Base-by-base conservation (phyloP, 2,888 invertebrate genomes). In the Drosophila paranaensis region DNA sequence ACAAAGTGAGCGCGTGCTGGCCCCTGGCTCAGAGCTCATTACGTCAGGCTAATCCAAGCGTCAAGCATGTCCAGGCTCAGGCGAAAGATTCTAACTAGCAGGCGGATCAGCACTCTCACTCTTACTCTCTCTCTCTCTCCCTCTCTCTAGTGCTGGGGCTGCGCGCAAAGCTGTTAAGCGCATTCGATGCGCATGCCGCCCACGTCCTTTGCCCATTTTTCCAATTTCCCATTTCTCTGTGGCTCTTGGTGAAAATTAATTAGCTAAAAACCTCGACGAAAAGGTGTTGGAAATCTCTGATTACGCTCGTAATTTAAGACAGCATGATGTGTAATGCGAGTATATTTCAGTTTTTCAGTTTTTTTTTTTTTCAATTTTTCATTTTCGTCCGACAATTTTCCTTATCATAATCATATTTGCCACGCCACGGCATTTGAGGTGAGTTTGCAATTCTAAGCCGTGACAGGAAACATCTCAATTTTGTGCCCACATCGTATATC, bases 211-310 rank as follows among this genome's bases (percentile, higher is more conserved):
- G 35, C 16, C 57, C 53, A 37, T 53, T 51, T 51, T 54, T 42
- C 20, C 45, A n/a, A 25, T 46, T 40, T 42, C n/a, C 50, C 20
- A 25, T 46, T 40, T 39, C 27, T 20, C 53, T 20, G 14, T 10
- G 30, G 39, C 48, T 40, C 14, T 43, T 16, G 27, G 58, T 35
- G 60, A 78, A 72, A 73, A 79, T 74, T 82, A 86, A 81, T 84
- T 84, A 81, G 79, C 77, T 81, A 55, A 77, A 71, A 70, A 69
- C 64, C 65, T 42, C 37, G 37, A 58, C 39, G 60, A 69, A 75
- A 82, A 87, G 87, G 85, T 87, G 87, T 81, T 83, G 85, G 85
- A 85, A 86, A 87, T 86, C 87, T 86, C 88, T 80, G 74, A 86
- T 86, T 86, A 85, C 86, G 61, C 55, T 70, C 58, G 84, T 84